Evolutionary conservation across 2,113 vertebrate genomes (phyloP), one percentile per base, ranked within the genome.

Genomic region (Cercocebus atys): DNA sequence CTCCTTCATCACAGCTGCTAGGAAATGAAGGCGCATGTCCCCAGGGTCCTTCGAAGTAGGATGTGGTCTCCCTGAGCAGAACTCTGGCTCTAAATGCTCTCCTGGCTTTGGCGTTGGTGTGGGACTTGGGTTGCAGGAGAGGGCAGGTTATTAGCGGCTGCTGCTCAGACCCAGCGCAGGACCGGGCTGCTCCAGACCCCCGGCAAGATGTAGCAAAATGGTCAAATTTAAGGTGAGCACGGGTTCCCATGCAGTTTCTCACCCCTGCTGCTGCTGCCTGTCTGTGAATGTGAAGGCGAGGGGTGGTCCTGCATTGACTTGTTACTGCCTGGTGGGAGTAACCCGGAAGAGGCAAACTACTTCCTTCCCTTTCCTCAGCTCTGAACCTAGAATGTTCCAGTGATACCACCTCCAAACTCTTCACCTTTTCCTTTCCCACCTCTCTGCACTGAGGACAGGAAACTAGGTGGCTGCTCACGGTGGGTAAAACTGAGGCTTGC

Each of bases 201-300:
- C 1, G 1, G 22, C 57, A 22, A 13, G 40, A 35, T 23, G 25
- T 72, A 17, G n/a, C 40, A 27, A 40, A 40, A 25, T 12, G 52
- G n/a, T 43, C 85, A 30, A 73, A 30, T 35, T 76, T 10, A 8
- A 17, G n/a, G 25, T 8, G 76, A 66, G 11, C 50, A 22, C 0
- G 0, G 72, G 4, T 1, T 23, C 59, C 11, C 0, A 0, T 6
- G 2, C 30, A n/a, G 66, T 6, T 25, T 6, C 20, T n/a, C 18
- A 14, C 35, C 72, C 59, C 57, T 32, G 25, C 22, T 5, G 25
- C 27, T 0, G 32, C 55, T 25, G 40, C 57, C 64, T 66, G 83
- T 92, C 38, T n/a, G n/a, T 32, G 90, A 38, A 5, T 22, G 10
- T 79, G 20, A 0, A 57, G 27, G 8, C 2, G 23, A 14, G 55